Evolutionary conservation across 2,113 vertebrate genomes (phyloP).

Genomic region (Accipiter cooperii): DNA sequence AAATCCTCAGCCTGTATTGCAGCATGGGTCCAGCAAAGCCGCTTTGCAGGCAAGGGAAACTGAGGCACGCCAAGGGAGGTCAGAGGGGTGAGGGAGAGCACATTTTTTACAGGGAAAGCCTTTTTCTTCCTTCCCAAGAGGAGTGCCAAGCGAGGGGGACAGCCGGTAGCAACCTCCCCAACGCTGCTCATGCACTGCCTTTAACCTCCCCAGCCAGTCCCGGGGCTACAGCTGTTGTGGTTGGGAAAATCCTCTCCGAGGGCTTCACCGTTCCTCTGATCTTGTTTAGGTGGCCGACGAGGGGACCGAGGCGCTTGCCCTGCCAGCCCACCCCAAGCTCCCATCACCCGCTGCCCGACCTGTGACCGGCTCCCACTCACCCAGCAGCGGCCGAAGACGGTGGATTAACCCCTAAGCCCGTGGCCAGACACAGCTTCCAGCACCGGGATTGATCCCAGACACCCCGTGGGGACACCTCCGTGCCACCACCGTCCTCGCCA

Average conservation of each 20-base stretch:
- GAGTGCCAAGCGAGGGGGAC: not conserved
- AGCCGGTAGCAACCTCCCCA: not conserved
- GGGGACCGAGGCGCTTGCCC: not conserved
- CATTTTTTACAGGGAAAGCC: not conserved
- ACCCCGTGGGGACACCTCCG: not conserved
- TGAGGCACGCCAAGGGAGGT: not conserved
- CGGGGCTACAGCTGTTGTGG: not conserved
- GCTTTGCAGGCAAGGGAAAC: not conserved
- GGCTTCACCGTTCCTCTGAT: not conserved
- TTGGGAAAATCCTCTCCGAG: not conserved
- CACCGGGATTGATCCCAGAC: not conserved
- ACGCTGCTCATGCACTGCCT: not conserved
- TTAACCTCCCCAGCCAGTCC: not conserved
- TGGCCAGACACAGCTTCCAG: not conserved
- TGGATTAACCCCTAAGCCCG: not conserved
- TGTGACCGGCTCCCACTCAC: not conserved
- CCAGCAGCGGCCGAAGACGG: not conserved
- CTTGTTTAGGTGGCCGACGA: not conserved
- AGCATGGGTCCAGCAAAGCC: not conserved
- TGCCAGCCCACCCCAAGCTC: not conserved
- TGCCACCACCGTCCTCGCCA: not conserved
- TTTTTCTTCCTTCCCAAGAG: not conserved
- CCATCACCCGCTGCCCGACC: not conserved
- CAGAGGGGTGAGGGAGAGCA: not conserved
- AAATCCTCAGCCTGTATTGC: not conserved